Evolutionary conservation across 2,797 vertebrate species (phyloP).

Genomic region (Sphaeramia orbicularis): DNA sequence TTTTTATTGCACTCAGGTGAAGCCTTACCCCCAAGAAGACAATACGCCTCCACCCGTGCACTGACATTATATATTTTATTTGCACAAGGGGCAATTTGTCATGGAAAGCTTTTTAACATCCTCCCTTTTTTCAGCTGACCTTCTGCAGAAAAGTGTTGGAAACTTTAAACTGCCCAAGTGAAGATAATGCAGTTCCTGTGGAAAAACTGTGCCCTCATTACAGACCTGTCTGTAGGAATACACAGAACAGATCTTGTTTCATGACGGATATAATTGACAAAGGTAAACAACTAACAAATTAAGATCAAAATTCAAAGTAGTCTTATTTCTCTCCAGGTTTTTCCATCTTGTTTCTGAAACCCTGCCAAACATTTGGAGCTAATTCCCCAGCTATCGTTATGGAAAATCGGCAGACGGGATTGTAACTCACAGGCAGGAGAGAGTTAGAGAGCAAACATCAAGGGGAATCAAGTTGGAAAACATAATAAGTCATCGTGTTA

Average conservation of each 20-base stretch:
- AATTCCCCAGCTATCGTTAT: conserved; percentile 80
- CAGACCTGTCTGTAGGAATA: conserved; percentile 34
- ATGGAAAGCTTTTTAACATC: conserved; percentile 47
- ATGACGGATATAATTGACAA: conserved; percentile 62
- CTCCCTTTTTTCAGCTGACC: conserved; percentile 32
- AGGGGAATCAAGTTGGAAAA: conserved; percentile 79
- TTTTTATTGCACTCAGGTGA: conserved; percentile 48
- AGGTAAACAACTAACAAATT: conserved; percentile 63
- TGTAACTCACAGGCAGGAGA: conserved; percentile 79
- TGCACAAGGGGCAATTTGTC: conserved; percentile 55
- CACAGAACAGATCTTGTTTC: conserved; percentile 52
- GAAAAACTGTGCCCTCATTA: conserved; percentile 7
- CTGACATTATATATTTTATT: conserved; percentile 48
- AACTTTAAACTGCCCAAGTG: conserved; percentile 30
- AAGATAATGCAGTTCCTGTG: conserved; percentile 15
- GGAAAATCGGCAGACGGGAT: conserved; percentile 77
- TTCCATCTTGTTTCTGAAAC: conserved; percentile 62
- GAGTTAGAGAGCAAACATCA: conserved; percentile 76
- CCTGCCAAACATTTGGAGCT: conserved; percentile 84
- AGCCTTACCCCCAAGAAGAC: conserved; percentile 42
- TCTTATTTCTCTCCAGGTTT: conserved; percentile 27
- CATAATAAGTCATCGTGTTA: conserved; percentile 80
- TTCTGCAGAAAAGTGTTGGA: conserved; percentile 23
- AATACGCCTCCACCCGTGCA: conserved; percentile 28
- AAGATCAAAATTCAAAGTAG: conserved; percentile 42